A percentile compares a stretch with the other conserved stretches of the same genome.
Conservation (phyloP, 2,113 vertebrate genomes). For the Tenrec ecaudatus region DNA sequence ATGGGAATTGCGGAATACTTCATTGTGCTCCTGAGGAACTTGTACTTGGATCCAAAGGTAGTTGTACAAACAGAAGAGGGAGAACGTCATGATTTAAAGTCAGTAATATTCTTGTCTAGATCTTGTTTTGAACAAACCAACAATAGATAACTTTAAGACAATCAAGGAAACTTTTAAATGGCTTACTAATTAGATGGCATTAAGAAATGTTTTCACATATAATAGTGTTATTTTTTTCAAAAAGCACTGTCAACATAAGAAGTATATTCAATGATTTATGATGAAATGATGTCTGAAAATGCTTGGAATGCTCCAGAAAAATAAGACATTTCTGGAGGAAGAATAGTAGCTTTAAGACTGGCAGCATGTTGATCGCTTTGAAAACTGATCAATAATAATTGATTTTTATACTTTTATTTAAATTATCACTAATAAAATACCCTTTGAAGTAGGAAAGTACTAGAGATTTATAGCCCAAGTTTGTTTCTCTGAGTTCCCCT, state of each 20-base stretch:
- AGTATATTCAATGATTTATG: background rate
- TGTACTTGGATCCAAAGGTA: too few species aligned
- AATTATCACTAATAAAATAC: background rate
- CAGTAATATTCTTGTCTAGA: too few species aligned
- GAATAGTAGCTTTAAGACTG: background rate
- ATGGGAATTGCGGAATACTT: too few species aligned
- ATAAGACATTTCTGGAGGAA: background rate
- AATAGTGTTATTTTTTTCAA: background rate
- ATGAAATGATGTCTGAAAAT: background rate
- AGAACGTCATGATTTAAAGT: too few species aligned
- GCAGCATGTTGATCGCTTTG: background rate
- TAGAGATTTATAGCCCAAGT: background rate
- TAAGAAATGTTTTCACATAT: background rate
- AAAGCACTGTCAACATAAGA: background rate
- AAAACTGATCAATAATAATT: background rate
- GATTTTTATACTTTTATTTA: background rate
- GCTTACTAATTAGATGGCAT: background rate
- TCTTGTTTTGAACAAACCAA: too few species aligned
- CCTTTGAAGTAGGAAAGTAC: background rate
- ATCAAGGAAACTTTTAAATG: background rate
- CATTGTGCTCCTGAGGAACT: too few species aligned
- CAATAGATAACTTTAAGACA: slow-evolving; percentile 13
- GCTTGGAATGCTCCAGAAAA: slow-evolving; percentile 14
- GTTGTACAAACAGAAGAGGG: too few species aligned
- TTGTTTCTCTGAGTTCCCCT: background rate